Percentiles rank a stretch among this genome's conserved stretches.
phyloP scores from a whole-genome alignment of 2,888 invertebrate species.

The Eupelmus urozonus region DNA sequence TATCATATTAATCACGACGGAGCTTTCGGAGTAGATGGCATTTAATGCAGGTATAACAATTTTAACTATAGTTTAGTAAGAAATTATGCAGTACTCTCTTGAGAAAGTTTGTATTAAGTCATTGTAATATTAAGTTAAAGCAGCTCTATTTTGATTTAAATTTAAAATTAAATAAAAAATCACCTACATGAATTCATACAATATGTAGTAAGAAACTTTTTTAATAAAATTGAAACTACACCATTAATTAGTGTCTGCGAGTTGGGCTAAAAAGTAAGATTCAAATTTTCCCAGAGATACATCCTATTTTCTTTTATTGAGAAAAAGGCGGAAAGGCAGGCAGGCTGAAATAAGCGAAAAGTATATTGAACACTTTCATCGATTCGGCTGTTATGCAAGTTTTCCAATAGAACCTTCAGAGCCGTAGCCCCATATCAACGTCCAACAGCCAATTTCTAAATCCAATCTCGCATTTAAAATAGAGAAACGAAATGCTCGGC shows the following conservation, averaged over 20 bases:
- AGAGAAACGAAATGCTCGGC: constrained; percentile 12
- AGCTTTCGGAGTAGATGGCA: constrained; percentile 44
- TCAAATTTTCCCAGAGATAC: too few relatives aligned
- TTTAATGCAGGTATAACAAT: constrained; percentile 48
- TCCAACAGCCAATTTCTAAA: constrained; percentile 40
- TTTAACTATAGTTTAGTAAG: constrained; percentile 44
- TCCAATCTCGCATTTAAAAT: constrained; percentile 46
- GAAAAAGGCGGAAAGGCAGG: too few relatives aligned
- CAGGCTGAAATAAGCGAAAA: too few relatives aligned
- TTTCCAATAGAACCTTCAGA: not conserved
- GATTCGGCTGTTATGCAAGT: not conserved
- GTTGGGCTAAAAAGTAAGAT: too few relatives aligned
- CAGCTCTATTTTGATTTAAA: constrained; percentile 2
- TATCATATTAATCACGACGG: constrained; percentile 39
- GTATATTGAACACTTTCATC: not conserved
- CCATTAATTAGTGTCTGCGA: too few relatives aligned
- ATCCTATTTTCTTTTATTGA: too few relatives aligned
- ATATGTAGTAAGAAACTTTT: too few relatives aligned
- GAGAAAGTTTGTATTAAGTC: constrained; percentile 18
- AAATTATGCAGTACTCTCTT: constrained; percentile 43
- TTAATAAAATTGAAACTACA: too few relatives aligned
- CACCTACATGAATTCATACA: too few relatives aligned
- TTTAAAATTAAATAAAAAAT: constrained; percentile 3
- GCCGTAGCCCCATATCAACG: not conserved
- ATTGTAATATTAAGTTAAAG: constrained; percentile 25